A percentile compares a stretch with the other conserved stretches of the same genome.
phyloP scores from a whole-genome alignment of 37 sponge, comb jelly and placozoan species.

The Crambe crambe region DNA sequence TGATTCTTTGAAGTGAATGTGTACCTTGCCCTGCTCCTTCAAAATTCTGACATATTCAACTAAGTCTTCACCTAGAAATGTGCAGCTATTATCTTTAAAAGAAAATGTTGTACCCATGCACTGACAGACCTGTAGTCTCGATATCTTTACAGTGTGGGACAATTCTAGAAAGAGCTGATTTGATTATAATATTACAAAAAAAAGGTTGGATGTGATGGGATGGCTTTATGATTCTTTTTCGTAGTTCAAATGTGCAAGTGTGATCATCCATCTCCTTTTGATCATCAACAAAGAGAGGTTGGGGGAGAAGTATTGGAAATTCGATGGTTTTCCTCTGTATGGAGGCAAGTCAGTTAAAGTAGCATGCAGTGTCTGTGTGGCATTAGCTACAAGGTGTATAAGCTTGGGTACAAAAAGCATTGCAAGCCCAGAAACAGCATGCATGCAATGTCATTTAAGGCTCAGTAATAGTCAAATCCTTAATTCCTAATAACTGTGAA shows the following conservation, averaged over 20 bases:
- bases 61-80: background rate
- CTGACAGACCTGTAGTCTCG: background rate
- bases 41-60: background rate
- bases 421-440: no score
- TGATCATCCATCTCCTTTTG: background rate
- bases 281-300: no score
- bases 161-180: background rate
- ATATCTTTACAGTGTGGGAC: conserved; percentile 11
- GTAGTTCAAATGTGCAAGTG: conserved; percentile 2
- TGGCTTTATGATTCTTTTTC: background rate
- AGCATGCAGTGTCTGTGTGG: no score
- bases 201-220: background rate
- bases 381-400: background rate
- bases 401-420: background rate
- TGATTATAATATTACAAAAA: background rate
- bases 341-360: no score
- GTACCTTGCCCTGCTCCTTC: conserved; percentile 14
- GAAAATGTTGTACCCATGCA: no score
- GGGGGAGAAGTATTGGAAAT: no score
- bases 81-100: no score
- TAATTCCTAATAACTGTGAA: no score
- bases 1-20: conserved; percentile 3
- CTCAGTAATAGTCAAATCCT: no score
- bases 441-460: no score
- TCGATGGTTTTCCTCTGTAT: no score